phyloP scores from a whole-genome alignment of 2,113 vertebrate species.

The Anarrhichthys ocellatus region DNA sequence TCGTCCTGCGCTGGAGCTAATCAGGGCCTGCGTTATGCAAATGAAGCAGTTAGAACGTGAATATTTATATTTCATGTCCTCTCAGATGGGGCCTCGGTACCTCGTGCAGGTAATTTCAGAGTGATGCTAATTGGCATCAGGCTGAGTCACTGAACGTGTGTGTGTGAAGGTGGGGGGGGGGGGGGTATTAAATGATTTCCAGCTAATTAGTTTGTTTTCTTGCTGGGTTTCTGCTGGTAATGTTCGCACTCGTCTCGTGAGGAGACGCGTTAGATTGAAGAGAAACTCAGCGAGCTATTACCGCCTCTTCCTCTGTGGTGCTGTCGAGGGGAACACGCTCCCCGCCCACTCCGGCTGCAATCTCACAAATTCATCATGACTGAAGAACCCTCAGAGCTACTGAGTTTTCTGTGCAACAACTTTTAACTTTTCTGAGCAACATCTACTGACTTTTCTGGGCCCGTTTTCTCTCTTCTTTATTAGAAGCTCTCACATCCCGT shows the following conservation, averaged over 20 bases:
- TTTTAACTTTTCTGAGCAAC: neutral
- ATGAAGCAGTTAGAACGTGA: conserved; percentile 35
- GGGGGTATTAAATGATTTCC: neutral
- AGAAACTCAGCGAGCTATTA: conserved; percentile 8
- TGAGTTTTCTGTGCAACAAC: neutral
- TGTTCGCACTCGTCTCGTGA: conserved; percentile 19
- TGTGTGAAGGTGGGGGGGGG: too few species aligned
- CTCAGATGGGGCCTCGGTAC: neutral
- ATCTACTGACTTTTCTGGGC: too few species aligned
- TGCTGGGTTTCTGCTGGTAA: neutral
- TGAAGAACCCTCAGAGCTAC: neutral
- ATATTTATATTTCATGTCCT: conserved; percentile 47
- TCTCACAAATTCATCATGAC: conserved; percentile 28
- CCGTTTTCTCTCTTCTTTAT: conserved; percentile 17
- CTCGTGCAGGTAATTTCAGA: conserved; percentile 42
- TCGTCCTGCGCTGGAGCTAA: conserved; percentile 16
- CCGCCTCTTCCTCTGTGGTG: conserved; percentile 3
- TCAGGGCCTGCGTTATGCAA: conserved; percentile 54
- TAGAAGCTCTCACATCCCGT: neutral
- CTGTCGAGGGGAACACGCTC: conserved; percentile 13
- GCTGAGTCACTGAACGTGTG: conserved; percentile 12
- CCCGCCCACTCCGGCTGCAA: neutral
- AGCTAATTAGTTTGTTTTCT: conserved; percentile 33
- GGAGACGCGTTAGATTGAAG: conserved; percentile 4
- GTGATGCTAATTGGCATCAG: conserved; percentile 51